These are phyloP conservation scores for Pseudochromis fuscus DNA, from an alignment of 2,797 vertebrate genomes.

Conservation along the genomic window DNA sequence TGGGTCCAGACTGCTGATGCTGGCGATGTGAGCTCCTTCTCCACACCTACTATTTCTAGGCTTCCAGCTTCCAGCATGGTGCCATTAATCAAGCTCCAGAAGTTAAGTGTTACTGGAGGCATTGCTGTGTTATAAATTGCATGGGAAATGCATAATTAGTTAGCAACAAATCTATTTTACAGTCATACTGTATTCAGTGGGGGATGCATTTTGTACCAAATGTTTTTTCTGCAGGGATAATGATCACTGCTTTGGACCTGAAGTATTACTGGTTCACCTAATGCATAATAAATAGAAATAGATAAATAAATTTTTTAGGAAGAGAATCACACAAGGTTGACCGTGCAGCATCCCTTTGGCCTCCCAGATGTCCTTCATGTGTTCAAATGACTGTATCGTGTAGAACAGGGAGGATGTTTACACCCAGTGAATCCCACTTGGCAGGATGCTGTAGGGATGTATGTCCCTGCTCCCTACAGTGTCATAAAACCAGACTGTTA, in stretches of 20 bases:
- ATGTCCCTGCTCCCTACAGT: slow-evolving; percentile 31
- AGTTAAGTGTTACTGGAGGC: slow-evolving; percentile 83
- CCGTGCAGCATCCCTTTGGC: slow-evolving; percentile 1
- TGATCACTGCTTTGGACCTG: slow-evolving; percentile 69
- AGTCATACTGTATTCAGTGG: slow-evolving; percentile 65
- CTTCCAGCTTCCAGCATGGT: slow-evolving; percentile 72
- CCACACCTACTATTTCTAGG: slow-evolving; percentile 76
- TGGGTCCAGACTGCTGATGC: slow-evolving; percentile 81
- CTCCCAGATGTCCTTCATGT: slow-evolving; percentile 33
- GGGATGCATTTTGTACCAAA: slow-evolving; percentile 71
- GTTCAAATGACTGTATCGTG: slow-evolving; percentile 43
- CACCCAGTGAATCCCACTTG: slow-evolving; percentile 36
- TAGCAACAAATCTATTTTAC: slow-evolving; percentile 80
- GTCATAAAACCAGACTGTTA: slow-evolving; percentile 47
- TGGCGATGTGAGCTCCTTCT: slow-evolving; percentile 69
- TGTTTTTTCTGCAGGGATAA: slow-evolving; percentile 72
- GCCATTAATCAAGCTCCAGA: slow-evolving; percentile 82
- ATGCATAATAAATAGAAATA: slow-evolving; percentile 26
- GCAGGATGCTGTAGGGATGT: slow-evolving; percentile 28
- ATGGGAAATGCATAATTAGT: slow-evolving; percentile 81
- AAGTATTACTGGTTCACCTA: slow-evolving; percentile 50
- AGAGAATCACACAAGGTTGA: slow-evolving; percentile 15
- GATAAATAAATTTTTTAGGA: slow-evolving; percentile 18
- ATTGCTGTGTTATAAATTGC: slow-evolving; percentile 81
- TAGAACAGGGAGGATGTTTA: slow-evolving; percentile 53